Evolutionary conservation across 2,797 vertebrate species (phyloP).

Genomic region (Gymnocypris eckloni): DNA sequence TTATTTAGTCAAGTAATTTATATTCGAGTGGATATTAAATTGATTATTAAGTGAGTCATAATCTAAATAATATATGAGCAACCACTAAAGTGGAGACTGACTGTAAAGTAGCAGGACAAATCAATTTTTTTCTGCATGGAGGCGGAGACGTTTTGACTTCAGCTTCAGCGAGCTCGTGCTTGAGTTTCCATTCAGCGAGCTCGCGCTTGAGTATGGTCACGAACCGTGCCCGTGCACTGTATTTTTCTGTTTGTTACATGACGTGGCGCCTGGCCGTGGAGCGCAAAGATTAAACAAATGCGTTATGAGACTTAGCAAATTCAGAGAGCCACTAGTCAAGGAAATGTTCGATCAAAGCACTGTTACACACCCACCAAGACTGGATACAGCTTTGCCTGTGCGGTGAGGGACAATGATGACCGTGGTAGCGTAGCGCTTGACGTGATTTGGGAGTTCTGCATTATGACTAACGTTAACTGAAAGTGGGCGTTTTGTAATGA

Average conservation of each 20-base stretch:
- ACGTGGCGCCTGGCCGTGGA: too few relatives aligned
- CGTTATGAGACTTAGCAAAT: not conserved
- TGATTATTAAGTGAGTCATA: not conserved
- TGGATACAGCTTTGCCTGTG: not conserved
- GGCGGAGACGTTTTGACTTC: not conserved
- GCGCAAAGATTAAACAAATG: not conserved
- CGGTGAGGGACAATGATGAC: not conserved
- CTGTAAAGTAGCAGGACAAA: not conserved
- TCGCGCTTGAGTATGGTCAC: not conserved
- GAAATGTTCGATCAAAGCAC: not conserved
- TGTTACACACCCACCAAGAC: not conserved
- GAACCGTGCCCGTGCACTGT: not conserved
- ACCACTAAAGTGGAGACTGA: not conserved
- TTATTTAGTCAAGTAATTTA: not conserved
- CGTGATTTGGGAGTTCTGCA: not conserved
- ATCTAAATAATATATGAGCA: not conserved
- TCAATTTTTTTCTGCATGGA: not conserved
- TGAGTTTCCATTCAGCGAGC: too few relatives aligned
- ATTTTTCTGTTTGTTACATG: not conserved
- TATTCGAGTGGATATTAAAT: too few relatives aligned
- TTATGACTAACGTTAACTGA: not conserved
- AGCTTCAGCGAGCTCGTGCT: not conserved
- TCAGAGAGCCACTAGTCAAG: not conserved
- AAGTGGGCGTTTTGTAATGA: not conserved
- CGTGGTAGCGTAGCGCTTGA: not conserved